Evolutionary conservation across 2,888 invertebrate genomes (phyloP).

Genomic region (Kuschelorhynchus macadamiae): DNA sequence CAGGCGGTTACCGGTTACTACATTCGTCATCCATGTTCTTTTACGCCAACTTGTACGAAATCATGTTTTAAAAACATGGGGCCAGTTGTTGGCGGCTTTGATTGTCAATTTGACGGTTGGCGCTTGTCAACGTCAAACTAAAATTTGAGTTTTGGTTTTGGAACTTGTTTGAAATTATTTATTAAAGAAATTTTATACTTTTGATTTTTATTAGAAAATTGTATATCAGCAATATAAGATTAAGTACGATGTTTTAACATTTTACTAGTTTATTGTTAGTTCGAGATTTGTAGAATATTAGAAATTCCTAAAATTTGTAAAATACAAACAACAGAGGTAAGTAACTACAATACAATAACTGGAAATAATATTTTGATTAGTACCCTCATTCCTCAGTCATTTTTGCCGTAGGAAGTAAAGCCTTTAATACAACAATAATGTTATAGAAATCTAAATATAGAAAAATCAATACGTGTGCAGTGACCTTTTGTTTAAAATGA

Average conservation of each 20-base stretch:
- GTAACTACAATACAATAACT: slow-evolving; percentile 12
- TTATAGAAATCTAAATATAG: slow-evolving; percentile 49
- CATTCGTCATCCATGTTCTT: too few relatives aligned
- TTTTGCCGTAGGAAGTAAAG: background rate
- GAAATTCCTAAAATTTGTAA: slow-evolving; percentile 5
- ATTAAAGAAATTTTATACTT: background rate
- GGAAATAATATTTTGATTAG: slow-evolving; percentile 9
- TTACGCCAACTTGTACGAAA: too few relatives aligned
- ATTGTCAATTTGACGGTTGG: too few relatives aligned
- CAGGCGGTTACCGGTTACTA: too few relatives aligned
- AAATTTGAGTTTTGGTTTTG: too few relatives aligned
- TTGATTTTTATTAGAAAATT: background rate
- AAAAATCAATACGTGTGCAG: slow-evolving; percentile 52
- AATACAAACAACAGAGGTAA: slow-evolving; percentile 26
- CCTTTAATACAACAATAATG: slow-evolving; percentile 8
- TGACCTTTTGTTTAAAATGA: slow-evolving; percentile 51
- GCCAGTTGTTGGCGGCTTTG: too few relatives aligned
- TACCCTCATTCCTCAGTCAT: background rate
- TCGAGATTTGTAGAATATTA: background rate
- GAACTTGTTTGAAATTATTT: background rate
- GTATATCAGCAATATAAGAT: background rate
- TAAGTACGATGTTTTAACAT: background rate
- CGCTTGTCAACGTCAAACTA: too few relatives aligned
- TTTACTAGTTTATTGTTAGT: background rate
- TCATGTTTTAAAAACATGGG: too few relatives aligned